Evolutionary conservation across 2,113 vertebrate species (phyloP), one percentile per base, ranked within the genome.

Genomic region (Dolichallabes microphthalmus): DNA sequence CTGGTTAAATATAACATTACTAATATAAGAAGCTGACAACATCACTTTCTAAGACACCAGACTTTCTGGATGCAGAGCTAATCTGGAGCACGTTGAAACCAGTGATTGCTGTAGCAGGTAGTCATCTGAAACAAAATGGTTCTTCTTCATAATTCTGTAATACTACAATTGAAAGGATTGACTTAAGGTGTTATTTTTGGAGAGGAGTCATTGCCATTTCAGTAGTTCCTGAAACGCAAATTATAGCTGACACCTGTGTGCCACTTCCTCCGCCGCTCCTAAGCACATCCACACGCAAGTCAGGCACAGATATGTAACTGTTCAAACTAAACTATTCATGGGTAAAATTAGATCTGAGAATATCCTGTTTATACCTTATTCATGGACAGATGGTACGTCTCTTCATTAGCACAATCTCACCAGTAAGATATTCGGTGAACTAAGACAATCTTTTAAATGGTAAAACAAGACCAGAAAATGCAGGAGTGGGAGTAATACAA

Each of bases 321-420:
- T 53, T 45, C 57, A 61, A 66, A 66, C 58, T 45, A 80, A 27
- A 83, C 79, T 60, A 27, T 64, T 57, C 25, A 35, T 55, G 52
- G 22, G 50, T 66, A 78, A 82, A 87, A 85, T 83, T 66, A 80
- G 74, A 83, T 80, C 60, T 39, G 10, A 86, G 88, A 86, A 77
- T 80, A 83, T 68, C 76, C 64, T 68, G 68, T 79, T 78, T 71
- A 32, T 32, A 20, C 57, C 14, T 50, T n/a, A 71, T 83, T 68
- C 76, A 30, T 69, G 45, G 66, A 82, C 88, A 90, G 88, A 89
- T 87, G 88, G 86, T 87, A 86, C 83, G 79, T 89, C 87, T 86
- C 80, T 88, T 86, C 86, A 86, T 88, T 85, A 87, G 85, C 68
- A 30, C 80, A 85, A 87, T 86, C 78, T 82, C 84, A 82, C 80